Conservation (phyloP, 2,113 vertebrate species). For the Platichthys flesus region DNA sequence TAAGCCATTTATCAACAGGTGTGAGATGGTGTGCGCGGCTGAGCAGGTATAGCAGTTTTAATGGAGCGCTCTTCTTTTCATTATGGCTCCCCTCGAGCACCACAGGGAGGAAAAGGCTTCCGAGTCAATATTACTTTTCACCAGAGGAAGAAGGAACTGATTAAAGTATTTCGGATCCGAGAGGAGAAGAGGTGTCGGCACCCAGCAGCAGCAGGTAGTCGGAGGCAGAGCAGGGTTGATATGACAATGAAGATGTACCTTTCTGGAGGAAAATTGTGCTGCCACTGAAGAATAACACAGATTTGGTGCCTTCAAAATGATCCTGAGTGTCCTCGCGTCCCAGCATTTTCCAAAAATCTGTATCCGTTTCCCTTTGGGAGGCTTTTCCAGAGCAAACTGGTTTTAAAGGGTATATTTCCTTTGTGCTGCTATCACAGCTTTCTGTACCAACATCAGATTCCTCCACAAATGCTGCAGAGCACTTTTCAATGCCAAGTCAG, state of each 20-base stretch:
- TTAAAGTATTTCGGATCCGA: slow-evolving; percentile 56
- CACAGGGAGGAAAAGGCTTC: slow-evolving; percentile 40
- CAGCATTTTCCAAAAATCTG: slow-evolving; percentile 12
- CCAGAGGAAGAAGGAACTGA: slow-evolving; percentile 42
- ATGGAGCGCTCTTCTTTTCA: slow-evolving; percentile 58
- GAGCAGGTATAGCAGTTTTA: slow-evolving; percentile 50
- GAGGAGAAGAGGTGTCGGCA: slow-evolving; percentile 27
- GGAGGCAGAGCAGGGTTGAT: slow-evolving; percentile 28
- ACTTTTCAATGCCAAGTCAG: slow-evolving; percentile 4
- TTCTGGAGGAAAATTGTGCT: slow-evolving; percentile 8
- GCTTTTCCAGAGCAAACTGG: slow-evolving; percentile 11
- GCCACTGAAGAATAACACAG: slow-evolving; percentile 30
- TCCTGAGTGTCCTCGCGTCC: slow-evolving; percentile 3
- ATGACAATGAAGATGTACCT: slow-evolving; percentile 27
- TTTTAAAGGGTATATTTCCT: slow-evolving; percentile 18
- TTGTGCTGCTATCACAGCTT: background rate
- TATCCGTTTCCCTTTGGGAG: slow-evolving; percentile 15
- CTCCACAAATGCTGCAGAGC: background rate
- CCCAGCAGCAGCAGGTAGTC: slow-evolving; percentile 13
- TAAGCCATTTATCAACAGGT: slow-evolving; percentile 67
- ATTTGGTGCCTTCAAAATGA: slow-evolving; percentile 26
- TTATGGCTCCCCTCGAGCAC: slow-evolving; percentile 54
- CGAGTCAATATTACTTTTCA: slow-evolving; percentile 59
- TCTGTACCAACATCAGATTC: slow-evolving; percentile 10
- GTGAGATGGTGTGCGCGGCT: slow-evolving; percentile 23